Evolutionary conservation across 1,140 invertebrate species (phyloP), one percentile per base, ranked within the genome.

Genomic region (Zophobas morio): DNA sequence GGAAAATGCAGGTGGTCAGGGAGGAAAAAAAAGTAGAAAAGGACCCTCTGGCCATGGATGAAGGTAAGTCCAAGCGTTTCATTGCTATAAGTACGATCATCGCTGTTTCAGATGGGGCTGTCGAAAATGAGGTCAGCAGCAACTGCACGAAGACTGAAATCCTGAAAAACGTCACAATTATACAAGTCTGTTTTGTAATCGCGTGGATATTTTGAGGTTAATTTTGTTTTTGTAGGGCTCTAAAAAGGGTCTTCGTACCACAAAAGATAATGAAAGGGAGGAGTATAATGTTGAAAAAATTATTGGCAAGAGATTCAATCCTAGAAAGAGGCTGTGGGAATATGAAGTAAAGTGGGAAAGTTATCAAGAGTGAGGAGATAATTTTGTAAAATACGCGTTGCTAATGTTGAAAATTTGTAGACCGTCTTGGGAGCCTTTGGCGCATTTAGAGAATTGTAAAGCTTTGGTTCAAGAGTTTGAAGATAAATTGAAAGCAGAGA

Each of bases 291-390:
- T 95, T 1, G 94, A 95, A 83, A 94, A 93, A 87, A 95, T 95
- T 77, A 88, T 95, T 40, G 93, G 93, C 5, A 94, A 95, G 84
- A 88, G 94, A 8, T 94, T 92, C 82, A 95, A 95, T 87, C 92
- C 93, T 2, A 90, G 93, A 53, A 92, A 91, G 73, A 93, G 92
- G 84, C 91, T 91, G 73, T 92, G 92, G 79, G 94, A 95, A 86
- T 95, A 95, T 86, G 86, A 95, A 80, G 88, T 95, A 6, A 95
- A 95, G 86, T 95, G 94, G 94, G 93, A 95, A 84, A 92, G 93
- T 75, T 93, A 92, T 82, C 87, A 90, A 35, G 90, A 92, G 91
- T 93, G 80, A 89, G 91, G 91, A 72, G 66, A 80, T 70, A 34
- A 75, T 40, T 46, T 37, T 80, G 32, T 73, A 20, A 20, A 20